Conservation (phyloP, 1,140 invertebrate species). For the Cyclargus thomasi region DNA sequence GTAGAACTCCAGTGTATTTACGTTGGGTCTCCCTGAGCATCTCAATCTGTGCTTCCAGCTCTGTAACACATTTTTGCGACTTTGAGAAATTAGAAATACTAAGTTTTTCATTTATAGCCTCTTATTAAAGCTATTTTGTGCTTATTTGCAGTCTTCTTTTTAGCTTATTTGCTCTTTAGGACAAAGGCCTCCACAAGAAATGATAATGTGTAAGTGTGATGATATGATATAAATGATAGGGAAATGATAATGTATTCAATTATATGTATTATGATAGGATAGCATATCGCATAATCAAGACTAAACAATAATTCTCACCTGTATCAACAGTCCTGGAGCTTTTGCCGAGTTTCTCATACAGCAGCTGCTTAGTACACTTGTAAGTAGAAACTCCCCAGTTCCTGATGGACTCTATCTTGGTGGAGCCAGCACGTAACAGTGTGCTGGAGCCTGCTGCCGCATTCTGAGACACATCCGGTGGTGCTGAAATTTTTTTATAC, state of each 20-base stretch:
- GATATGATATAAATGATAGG: no score
- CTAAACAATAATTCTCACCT: slow-evolving; percentile 71
- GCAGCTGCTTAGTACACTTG: slow-evolving; percentile 95
- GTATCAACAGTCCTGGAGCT: slow-evolving; percentile 92
- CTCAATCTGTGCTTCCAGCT: slow-evolving; percentile 95
- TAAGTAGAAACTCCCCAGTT: slow-evolving; percentile 98
- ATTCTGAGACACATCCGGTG: slow-evolving; percentile 67
- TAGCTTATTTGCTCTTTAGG: not conserved
- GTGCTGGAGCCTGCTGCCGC: slow-evolving; percentile 68
- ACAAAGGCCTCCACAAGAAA: no score
- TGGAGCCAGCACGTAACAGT: slow-evolving; percentile 77
- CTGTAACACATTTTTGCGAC: slow-evolving; percentile 55
- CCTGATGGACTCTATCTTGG: slow-evolving; percentile 91
- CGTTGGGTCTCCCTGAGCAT: slow-evolving; percentile 93
- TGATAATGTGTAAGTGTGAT: no score
- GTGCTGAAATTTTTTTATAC: slow-evolving; percentile 48
- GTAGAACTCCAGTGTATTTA: slow-evolving; percentile 92
- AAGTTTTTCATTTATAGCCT: no score
- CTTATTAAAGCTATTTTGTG: no score
- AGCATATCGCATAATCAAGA: not conserved
- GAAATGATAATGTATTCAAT: no score
- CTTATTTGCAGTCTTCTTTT: no score
- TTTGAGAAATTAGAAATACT: not conserved
- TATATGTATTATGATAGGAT: not conserved
- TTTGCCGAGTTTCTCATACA: slow-evolving; percentile 96